Evolutionary conservation across 2,113 vertebrate genomes (phyloP).

Genomic region (Tursiops truncatus): DNA sequence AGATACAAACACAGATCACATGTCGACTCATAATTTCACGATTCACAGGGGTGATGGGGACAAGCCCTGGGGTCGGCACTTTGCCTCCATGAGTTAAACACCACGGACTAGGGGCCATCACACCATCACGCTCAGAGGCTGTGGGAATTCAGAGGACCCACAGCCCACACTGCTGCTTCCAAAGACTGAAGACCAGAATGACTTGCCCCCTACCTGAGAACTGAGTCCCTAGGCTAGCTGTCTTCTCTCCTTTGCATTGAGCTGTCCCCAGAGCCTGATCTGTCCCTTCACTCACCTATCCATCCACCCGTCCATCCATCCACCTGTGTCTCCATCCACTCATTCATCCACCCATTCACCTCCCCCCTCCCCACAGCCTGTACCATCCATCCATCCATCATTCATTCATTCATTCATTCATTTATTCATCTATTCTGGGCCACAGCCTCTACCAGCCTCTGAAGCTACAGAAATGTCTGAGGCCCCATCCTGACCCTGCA

Average conservation of each 20-base stretch:
- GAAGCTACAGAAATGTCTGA: not conserved
- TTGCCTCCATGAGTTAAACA: not conserved
- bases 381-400: not conserved
- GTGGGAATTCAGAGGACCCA: not conserved
- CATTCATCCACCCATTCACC: too few relatives aligned
- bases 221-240: not conserved
- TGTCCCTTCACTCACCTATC: not conserved
- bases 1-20: not conserved
- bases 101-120: accelerated
- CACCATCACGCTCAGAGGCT: not conserved
- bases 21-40: too few relatives aligned
- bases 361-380: not conserved
- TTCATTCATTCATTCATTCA: too few relatives aligned
- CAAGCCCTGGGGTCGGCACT: not conserved
- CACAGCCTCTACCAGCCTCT: not conserved
- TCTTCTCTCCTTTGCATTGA: not conserved
- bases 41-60: accelerated
- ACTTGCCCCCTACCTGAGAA: not conserved
- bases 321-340: accelerated
- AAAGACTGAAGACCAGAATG: not conserved
- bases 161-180: not conserved
- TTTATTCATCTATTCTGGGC: not conserved
- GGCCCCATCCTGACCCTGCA: accelerated
- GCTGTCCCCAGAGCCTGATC: not conserved
- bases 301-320: accelerated